Conservation (phyloP, 2,113 vertebrate genomes). For the Osmerus eperlanus region DNA sequence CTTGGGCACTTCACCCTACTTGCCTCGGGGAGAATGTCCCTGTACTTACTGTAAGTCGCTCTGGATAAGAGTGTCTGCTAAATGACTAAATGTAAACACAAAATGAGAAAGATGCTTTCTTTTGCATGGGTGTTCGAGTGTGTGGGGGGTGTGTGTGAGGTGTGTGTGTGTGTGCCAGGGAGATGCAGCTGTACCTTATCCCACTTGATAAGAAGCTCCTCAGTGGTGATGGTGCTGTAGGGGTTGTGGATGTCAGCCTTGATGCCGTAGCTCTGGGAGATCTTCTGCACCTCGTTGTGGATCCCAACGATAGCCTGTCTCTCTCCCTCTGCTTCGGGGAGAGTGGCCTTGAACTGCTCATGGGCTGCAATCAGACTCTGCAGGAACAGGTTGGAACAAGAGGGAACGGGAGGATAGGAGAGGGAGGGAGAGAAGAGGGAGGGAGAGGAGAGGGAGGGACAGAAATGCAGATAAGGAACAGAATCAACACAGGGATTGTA, state of each 20-base stretch:
- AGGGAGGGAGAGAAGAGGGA: not conserved
- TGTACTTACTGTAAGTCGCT: too few species aligned
- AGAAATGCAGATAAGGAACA: too few species aligned
- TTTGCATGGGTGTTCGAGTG: not conserved
- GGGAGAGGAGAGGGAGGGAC: conserved; percentile 12
- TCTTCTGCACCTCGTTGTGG: conserved; percentile 95
- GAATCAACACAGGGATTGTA: too few species aligned
- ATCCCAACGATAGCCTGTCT: conserved; percentile 94
- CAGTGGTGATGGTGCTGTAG: conserved; percentile 86
- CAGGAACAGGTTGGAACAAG: conserved; percentile 14
- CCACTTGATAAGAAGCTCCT: conserved; percentile 91
- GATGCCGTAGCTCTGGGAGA: conserved; percentile 92
- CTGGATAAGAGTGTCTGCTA: too few species aligned
- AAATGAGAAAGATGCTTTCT: not conserved
- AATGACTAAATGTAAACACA: not conserved
- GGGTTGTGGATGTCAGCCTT: conserved; percentile 84
- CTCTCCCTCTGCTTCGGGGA: conserved; percentile 84
- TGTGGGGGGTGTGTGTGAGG: not conserved
- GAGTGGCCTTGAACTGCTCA: conserved; percentile 81
- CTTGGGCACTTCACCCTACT: too few species aligned
- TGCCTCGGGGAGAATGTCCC: too few species aligned
- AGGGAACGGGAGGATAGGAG: not conserved
- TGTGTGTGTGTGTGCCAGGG: not conserved
- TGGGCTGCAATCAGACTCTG: conserved; percentile 93
- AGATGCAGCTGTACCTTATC: conserved; percentile 81